A percentile compares a stretch with the other conserved stretches of the same genome.
Conservation (phyloP, 2,113 vertebrate species). For the pig (Sus scrofa) region T2T-Sscrofa CM000824.6:45758001-45758500, state of each 20-base stretch:
- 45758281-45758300: neutral
- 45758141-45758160: conserved; percentile 7
- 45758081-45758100: conserved; percentile 39
- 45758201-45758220: conserved; percentile 15
- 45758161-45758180: conserved; percentile 22
- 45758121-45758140: neutral
- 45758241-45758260: neutral
- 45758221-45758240: neutral
- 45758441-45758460: neutral
- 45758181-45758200: conserved; percentile 13
- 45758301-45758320: neutral
- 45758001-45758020: conserved; percentile 37
- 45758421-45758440: neutral
- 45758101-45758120: neutral
- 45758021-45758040: neutral
- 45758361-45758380: neutral
- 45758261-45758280: neutral
- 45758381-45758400: neutral
- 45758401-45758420: neutral
- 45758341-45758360: conserved; percentile 21
- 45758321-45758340: neutral
- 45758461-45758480: neutral
- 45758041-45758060: neutral
- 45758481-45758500: neutral
- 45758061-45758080: conserved; percentile 10